phyloP scores from a whole-genome alignment of 2,888 invertebrate species.

The Dicranocentrus wangi region DNA sequence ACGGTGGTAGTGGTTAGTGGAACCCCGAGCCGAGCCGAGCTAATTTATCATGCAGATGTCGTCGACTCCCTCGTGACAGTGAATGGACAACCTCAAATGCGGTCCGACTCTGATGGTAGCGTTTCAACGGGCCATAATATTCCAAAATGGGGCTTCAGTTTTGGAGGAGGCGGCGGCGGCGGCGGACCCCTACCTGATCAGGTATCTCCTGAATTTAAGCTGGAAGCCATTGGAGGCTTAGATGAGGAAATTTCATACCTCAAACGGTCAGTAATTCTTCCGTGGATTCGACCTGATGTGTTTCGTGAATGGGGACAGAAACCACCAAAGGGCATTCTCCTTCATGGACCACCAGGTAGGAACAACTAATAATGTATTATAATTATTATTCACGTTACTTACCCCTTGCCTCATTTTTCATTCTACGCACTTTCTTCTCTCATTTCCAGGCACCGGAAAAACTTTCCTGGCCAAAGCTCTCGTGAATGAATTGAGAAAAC shows the following conservation, averaged over 20 bases:
- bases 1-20: too few relatives aligned
- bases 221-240: constrained; percentile 58
- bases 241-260: constrained; percentile 61
- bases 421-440: constrained; percentile 17
- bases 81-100: too few relatives aligned
- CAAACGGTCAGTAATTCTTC: constrained; percentile 50
- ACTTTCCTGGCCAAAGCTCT: too few relatives aligned
- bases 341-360: constrained; percentile 70
- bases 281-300: constrained; percentile 42
- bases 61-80: too few relatives aligned
- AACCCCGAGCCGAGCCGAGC: too few relatives aligned
- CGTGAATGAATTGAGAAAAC: constrained; percentile 90
- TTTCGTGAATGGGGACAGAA: constrained; percentile 71
- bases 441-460: constrained; percentile 80
- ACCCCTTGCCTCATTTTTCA: too few relatives aligned
- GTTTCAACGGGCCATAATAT: too few relatives aligned
- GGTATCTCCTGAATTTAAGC: constrained; percentile 63
- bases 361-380: not conserved
- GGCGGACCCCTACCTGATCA: constrained; percentile 1
- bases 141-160: too few relatives aligned
- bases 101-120: too few relatives aligned
- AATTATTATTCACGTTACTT: too few relatives aligned
- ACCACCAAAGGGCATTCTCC: constrained; percentile 72
- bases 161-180: too few relatives aligned
- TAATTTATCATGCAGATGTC: too few relatives aligned